These are phyloP conservation scores for Eospalax fontanierii DNA, from an alignment of 2,797 vertebrate species.

Conservation along the genomic window DNA sequence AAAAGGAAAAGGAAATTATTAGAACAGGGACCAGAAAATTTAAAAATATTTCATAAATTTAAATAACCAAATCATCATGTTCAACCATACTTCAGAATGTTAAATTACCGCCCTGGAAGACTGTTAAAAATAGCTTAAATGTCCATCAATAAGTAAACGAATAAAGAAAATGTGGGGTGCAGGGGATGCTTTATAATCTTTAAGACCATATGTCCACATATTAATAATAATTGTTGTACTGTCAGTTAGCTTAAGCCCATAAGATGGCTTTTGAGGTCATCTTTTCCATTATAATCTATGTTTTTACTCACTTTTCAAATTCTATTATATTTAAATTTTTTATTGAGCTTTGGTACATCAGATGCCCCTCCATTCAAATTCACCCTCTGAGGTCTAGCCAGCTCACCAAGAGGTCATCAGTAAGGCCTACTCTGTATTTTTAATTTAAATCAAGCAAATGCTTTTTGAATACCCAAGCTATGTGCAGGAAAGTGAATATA, in stretches of 20 bases:
- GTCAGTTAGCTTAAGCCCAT: not conserved
- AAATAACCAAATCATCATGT: not conserved
- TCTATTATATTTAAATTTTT: no score
- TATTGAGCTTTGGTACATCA: no score
- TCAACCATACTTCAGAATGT: not conserved
- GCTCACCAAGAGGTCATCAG: no score
- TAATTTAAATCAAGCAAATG: not conserved
- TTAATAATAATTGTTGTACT: not conserved
- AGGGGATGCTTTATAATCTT: not conserved
- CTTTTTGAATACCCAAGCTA: not conserved
- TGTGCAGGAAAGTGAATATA: not conserved
- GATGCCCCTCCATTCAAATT: no score
- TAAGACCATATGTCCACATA: not conserved
- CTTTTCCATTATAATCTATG: not conserved
- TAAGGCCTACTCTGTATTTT: no score
- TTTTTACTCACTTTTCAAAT: conserved; percentile 22
- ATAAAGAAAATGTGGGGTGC: no score
- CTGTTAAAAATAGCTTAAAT: not conserved
- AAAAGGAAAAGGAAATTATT: not conserved
- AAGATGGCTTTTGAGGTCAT: not conserved
- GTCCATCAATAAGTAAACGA: no score
- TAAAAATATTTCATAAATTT: conserved; percentile 10
- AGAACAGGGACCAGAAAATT: no score
- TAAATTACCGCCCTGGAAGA: not conserved
- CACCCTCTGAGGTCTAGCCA: no score